Evolutionary conservation across 2,113 vertebrate genomes (phyloP), one percentile per base, ranked within the genome.

Genomic region (Atherinomorus stipes): DNA sequence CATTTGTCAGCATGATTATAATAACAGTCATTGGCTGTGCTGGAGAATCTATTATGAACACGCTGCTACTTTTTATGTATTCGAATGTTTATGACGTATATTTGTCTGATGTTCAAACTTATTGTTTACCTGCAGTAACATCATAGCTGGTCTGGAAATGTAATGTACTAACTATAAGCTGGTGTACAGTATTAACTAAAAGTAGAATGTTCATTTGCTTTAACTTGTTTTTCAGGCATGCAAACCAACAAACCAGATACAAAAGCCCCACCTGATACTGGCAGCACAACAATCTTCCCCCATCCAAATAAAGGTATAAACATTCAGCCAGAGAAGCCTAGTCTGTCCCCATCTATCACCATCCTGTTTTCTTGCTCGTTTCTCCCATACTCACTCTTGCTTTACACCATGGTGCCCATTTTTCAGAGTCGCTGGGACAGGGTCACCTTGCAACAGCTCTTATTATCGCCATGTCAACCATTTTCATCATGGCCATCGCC

Each of bases 401-500:
- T 52, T 42, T 18, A 56, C 26, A 67, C 61, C 15, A 45, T 4
- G 25, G 42, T 25, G 47, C 74, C 66, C 37, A 34, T 84, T 83
- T 89, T 93, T 91, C 92, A 96, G 97, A 97, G 85, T 85, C 95
- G 56, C 92, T 95, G 1, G 94, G 96, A 66, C 97, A 99, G 89
- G 95, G 96, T 61, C 98, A 99, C 88, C 91, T 99, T 65, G 98
- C 97, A 76, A 98, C 97, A 0, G 98, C 98, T 77, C 95, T 99
- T 59, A 97, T 99, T 75, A 98, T 99, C 3, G 98, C 98, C 70
- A 99, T 99, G 97, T 99, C 98, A 58, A 99, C 97, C 68, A 98
- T 99, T 89, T 99, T 99, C 86, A 98, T 99, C 91, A 98, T 99
- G 98, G 96, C 98, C 64, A 95, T 99, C 18, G 97, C 97, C 72